A percentile compares a stretch with the other conserved stretches of the same genome.
Conservation (phyloP, 2,113 vertebrate genomes). For the Mus pahari region DNA sequence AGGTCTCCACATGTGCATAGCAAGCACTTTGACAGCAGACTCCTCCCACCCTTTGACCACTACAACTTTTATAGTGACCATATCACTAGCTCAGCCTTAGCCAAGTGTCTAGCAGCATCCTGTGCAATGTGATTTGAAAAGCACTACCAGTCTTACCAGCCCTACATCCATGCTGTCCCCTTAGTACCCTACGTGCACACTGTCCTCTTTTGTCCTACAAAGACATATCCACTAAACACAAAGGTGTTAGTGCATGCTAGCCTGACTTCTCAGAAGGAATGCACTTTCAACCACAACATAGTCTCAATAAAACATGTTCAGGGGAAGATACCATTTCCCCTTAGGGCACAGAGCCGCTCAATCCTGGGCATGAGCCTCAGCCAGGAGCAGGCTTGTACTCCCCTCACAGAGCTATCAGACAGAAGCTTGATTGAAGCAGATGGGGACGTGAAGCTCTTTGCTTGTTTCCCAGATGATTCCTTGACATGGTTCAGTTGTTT, state of each 20-base stretch:
- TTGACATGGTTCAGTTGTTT: not conserved
- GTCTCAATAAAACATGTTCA: not conserved
- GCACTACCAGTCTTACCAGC: not conserved
- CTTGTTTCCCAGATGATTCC: not conserved
- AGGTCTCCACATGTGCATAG: no score
- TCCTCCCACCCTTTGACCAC: not conserved
- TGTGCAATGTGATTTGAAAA: not conserved
- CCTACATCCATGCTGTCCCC: not conserved
- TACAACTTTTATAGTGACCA: not conserved
- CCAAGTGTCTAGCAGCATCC: not conserved
- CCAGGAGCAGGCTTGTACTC: not conserved
- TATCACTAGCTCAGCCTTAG: not conserved
- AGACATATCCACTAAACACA: not conserved
- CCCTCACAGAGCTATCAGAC: not conserved
- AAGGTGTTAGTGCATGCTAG: not conserved
- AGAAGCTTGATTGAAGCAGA: not conserved
- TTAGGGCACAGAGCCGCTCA: not conserved
- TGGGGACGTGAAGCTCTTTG: not conserved
- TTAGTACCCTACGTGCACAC: not conserved
- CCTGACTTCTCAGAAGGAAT: not conserved
- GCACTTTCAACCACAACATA: not conserved
- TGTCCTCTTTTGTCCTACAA: slow-evolving; percentile 7
- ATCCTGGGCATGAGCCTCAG: not conserved
- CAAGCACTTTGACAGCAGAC: not conserved
- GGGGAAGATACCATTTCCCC: not conserved